A percentile compares a stretch with the other conserved stretches of the same genome.
These are phyloP conservation scores for Pygoscelis adeliae DNA, from an alignment of 2,113 vertebrate species.

Conservation along the genomic window DNA sequence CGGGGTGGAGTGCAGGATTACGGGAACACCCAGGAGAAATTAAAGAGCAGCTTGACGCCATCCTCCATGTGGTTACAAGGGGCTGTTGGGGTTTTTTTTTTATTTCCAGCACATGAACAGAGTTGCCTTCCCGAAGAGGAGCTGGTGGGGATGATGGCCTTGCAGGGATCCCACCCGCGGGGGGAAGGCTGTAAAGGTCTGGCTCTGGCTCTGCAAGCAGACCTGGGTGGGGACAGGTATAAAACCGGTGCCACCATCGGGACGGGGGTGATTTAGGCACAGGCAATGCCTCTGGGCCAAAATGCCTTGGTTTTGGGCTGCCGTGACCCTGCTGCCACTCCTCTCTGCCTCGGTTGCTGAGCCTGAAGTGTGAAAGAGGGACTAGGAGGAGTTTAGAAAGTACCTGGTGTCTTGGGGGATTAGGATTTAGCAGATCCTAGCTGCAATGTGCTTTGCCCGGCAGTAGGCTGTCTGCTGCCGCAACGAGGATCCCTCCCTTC, in stretches of 20 bases:
- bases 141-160: neutral
- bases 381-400: neutral
- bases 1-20: neutral
- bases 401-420: neutral
- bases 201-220: neutral
- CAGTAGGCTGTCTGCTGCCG: neutral
- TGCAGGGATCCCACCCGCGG: rapidly evolving
- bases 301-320: rapidly evolving
- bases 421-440: slow-evolving; percentile 20
- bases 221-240: no score
- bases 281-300: neutral
- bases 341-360: neutral
- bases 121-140: neutral
- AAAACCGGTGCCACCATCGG: rapidly evolving
- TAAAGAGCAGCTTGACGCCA: neutral
- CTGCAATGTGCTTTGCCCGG: neutral
- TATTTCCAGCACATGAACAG: neutral
- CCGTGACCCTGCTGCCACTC: neutral
- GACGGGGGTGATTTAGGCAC: no score
- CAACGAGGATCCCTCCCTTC: neutral
- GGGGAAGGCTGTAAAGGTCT: neutral
- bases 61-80: rapidly evolving
- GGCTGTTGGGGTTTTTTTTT: neutral
- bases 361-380: neutral
- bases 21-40: slow-evolving; percentile 17